Conservation (phyloP, 2,888 invertebrate species). For the Nysson spinosus region DNA sequence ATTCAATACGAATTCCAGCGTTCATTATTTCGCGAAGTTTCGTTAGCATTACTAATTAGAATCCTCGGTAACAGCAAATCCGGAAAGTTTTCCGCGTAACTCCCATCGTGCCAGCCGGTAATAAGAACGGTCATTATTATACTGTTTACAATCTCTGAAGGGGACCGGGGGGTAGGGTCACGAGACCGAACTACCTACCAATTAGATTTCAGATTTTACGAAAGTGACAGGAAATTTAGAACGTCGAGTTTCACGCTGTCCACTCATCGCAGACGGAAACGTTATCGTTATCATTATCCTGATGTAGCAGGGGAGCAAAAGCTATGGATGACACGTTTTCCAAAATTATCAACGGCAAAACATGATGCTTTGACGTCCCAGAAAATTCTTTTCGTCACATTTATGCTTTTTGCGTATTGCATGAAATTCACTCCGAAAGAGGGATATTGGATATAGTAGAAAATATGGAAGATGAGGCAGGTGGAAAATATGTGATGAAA, state of each 20-base stretch:
- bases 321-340: too few relatives aligned
- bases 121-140: conserved; percentile 57
- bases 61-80: conserved; percentile 47
- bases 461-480: too few relatives aligned
- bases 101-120: conserved; percentile 36
- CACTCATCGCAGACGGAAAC: too few relatives aligned
- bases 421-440: too few relatives aligned
- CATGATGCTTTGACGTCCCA: too few relatives aligned
- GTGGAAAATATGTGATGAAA: conserved; percentile 29
- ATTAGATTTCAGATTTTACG: background rate
- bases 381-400: too few relatives aligned
- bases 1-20: conserved; percentile 61
- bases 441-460: background rate
- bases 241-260: too few relatives aligned
- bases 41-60: conserved; percentile 64
- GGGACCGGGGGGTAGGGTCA: background rate
- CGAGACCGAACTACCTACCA: background rate
- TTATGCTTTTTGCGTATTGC: too few relatives aligned
- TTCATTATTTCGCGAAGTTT: conserved; percentile 66
- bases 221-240: too few relatives aligned
- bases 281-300: too few relatives aligned
- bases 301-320: too few relatives aligned
- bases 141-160: conserved; percentile 56
- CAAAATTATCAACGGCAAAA: too few relatives aligned
- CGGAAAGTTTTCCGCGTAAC: conserved; percentile 49